phyloP scores from a whole-genome alignment of 2,113 vertebrate species.

The Aptenodytes patagonicus region DNA sequence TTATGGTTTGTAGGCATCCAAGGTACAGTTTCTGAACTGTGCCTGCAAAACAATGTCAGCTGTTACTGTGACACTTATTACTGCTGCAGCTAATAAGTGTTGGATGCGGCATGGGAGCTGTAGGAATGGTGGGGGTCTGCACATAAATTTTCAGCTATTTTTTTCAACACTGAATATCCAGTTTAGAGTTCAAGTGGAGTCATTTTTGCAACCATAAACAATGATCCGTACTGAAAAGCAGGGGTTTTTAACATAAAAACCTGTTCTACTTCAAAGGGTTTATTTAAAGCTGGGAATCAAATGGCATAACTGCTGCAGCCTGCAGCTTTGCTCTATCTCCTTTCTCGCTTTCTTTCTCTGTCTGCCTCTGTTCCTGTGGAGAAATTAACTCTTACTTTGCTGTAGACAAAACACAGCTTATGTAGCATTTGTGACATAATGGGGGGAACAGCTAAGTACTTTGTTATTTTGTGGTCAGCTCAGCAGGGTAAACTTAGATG shows the following conservation, averaged over 20 bases:
- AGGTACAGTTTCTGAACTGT: neutral
- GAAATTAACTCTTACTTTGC: neutral
- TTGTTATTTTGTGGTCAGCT: neutral
- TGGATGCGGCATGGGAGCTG: neutral
- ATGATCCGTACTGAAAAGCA: neutral
- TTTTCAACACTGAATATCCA: neutral
- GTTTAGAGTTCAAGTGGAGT: neutral
- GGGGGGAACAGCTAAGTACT: neutral
- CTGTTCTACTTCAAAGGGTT: neutral
- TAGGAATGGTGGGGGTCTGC: neutral
- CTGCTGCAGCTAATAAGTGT: neutral
- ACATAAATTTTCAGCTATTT: neutral
- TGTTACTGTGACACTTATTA: neutral
- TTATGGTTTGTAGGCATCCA: neutral
- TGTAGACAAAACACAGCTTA: neutral
- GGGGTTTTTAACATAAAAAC: neutral
- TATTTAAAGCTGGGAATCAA: slow-evolving; percentile 22
- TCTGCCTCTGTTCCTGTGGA: neutral
- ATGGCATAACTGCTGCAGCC: neutral
- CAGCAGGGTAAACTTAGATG: neutral
- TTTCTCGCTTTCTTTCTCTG: neutral
- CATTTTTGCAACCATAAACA: neutral
- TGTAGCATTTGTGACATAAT: neutral
- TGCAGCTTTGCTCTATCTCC: neutral
- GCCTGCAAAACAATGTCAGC: neutral